Base-by-base conservation (phyloP, 2,888 invertebrate genomes). In the Cephus nigrinus region DNA sequence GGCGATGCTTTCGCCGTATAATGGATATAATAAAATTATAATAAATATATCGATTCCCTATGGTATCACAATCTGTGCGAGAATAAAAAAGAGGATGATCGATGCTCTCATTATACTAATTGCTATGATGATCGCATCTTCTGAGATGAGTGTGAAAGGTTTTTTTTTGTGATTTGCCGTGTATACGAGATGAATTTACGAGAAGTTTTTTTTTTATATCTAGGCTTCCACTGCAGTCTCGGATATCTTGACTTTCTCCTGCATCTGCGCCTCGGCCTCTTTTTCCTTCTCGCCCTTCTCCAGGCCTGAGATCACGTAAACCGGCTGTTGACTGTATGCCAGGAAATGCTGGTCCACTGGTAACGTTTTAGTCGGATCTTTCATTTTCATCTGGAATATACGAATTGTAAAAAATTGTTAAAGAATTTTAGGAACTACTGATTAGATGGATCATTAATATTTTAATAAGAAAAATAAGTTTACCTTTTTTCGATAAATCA, bases 401-500 rank as follows among this genome's bases (percentile, higher is more conserved):
- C 32, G 55, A 34, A 73, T 55, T 33, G 0, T 3, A 33, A 15
- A 69, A 30, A 32, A 31, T 33, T 11, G 12, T 3, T 71, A 31
- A 33, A 31, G 5, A 71, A 33, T 71, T 32, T 71, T 31, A 71
- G 31, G 4, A 32, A 31, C 11, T 12, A 12, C 71, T 12, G 30
- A 71, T 11, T 11, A 3, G 31, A 3, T 71, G 4, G 55, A 55
- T 55, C 23, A 9, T 9, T 23, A 31, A 71, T 5, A 31, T 4
- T 31, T 15, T 32, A 71, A 71, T 33, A 32, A 71, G 33, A 31
- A 12, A 55, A 55, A 23, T 23, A 55, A 9, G 23, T 55, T 55
- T 76, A 93, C 93, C 90, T 94, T 94, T 87, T 94, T 93, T 15
- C 95, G 94, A 90, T 96, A 96, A 23, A 96, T 92, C 93, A 96